Evolutionary conservation across 1,140 invertebrate species (phyloP), one percentile per base, ranked within the genome.

Genomic region (Wasmannia auropunctata): DNA sequence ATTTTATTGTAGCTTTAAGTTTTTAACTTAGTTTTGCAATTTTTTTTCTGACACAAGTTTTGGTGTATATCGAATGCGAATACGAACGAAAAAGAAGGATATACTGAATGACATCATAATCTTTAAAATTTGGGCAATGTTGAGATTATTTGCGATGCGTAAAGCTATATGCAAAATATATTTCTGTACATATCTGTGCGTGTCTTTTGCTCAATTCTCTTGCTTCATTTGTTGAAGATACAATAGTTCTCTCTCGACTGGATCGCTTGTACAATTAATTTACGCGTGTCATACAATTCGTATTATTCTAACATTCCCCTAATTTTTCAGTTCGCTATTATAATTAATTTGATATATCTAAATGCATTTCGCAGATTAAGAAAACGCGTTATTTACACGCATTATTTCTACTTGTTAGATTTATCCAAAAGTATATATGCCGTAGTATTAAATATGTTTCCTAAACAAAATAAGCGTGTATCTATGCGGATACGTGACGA

Each of bases 131-230:
- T 69, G 28, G 62, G 31, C 31, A 67, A 80, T 80, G 43, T 65
- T 80, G 60, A 79, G 40, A 67, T 79, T 79, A 76, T 14, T 60
- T n/a, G n/a, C n/a, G n/a, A n/a, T 76, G 10, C 40, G 40, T 34
- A 79, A 28, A 79, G 43, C 62, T 79, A 34, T 80, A 80, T 80
- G 62, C 76, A 80, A 80, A 80, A 80, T 80, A 80, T 80, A 80
- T 80, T 80, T 80, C 62, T 80, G 43, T 80, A 80, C 76, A 79
- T 80, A 31, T 79, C 63, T 67, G 43, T 69, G 76, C 43, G 62
- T 80, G 62, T 67, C 43, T 51, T 51, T 80, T 69, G 62, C 43
- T 80, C 62, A 80, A 80, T 80, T 80, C 43, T 67, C 22, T 69
- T 69, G 76, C 14, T 54, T 62, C 37, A 77, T 28, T 81, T 81